These are phyloP conservation scores for Drosophila pegasa DNA, from an alignment of 2,888 invertebrate species.

Conservation along the genomic window DNA sequence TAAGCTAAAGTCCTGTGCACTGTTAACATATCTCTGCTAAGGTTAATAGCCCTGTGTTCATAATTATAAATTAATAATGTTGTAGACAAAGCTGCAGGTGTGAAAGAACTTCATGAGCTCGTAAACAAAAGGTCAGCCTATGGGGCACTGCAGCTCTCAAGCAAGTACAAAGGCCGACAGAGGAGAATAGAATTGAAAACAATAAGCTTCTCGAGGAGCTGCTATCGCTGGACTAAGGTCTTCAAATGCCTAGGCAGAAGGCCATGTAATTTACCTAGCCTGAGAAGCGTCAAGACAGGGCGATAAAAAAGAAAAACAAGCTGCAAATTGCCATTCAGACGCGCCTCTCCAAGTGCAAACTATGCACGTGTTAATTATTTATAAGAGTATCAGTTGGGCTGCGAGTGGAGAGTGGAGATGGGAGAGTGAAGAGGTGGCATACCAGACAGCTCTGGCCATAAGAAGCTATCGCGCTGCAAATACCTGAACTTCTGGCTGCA, in stretches of 20 bases:
- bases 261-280: slow-evolving; percentile 34
- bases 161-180: slow-evolving; percentile 7
- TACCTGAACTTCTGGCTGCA: slow-evolving; percentile 41
- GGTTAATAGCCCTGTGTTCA: not conserved
- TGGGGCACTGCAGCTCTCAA: slow-evolving; percentile 33
- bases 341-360: slow-evolving; percentile 14
- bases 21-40: not conserved
- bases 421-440: not conserved
- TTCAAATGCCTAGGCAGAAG: slow-evolving; percentile 17
- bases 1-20: not conserved
- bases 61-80: slow-evolving; percentile 57
- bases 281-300: slow-evolving; percentile 46
- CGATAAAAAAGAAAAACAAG: slow-evolving; percentile 42
- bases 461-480: slow-evolving; percentile 52
- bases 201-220: not conserved
- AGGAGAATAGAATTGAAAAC: slow-evolving; percentile 31
- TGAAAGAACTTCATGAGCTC: slow-evolving; percentile 20
- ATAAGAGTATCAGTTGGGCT: slow-evolving; percentile 40
- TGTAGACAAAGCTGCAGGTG: slow-evolving; percentile 23
- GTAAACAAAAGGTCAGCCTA: slow-evolving; percentile 25
- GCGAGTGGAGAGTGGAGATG: too few relatives aligned
- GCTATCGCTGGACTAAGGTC: slow-evolving; percentile 25
- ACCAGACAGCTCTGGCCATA: slow-evolving; percentile 46
- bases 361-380: slow-evolving; percentile 75
- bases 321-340: slow-evolving; percentile 41